Percentiles rank a stretch among this genome's conserved stretches.
Evolutionary conservation across 2,888 invertebrate genomes (phyloP).

Genomic region (Strigamia maritima): DNA sequence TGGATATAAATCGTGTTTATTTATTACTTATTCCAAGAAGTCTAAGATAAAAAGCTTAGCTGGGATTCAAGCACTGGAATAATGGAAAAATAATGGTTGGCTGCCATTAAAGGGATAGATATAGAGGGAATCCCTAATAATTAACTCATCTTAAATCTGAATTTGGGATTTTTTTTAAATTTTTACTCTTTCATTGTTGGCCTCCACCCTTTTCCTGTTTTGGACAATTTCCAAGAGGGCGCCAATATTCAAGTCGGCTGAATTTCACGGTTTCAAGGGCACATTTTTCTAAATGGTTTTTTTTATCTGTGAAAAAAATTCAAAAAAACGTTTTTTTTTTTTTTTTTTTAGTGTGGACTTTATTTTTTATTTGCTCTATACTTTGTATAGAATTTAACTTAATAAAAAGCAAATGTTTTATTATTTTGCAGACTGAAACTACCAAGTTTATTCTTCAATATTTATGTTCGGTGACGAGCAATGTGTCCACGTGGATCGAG

Average conservation of each 20-base stretch:
- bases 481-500: slow-evolving; percentile 87
- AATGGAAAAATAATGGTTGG: too few relatives aligned
- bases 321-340: background rate
- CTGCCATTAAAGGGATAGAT: too few relatives aligned
- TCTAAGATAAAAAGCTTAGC: too few relatives aligned
- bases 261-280: background rate
- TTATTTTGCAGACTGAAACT: slow-evolving; percentile 67
- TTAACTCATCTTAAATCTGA: too few relatives aligned
- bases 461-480: slow-evolving; percentile 79
- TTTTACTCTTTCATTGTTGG: background rate
- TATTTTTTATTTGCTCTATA: background rate
- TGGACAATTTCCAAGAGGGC: slow-evolving; percentile 18
- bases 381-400: slow-evolving; percentile 2
- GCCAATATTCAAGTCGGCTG: background rate
- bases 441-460: slow-evolving; percentile 89
- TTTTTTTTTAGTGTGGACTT: background rate
- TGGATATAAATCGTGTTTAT: slow-evolving; percentile 1
- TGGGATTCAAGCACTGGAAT: too few relatives aligned
- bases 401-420: background rate
- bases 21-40: background rate
- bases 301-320: background rate
- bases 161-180: too few relatives aligned
- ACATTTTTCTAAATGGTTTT: slow-evolving; percentile 14
- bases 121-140: too few relatives aligned
- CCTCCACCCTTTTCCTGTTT: slow-evolving; percentile 23